Evolutionary conservation across 2,888 invertebrate genomes (phyloP), one percentile per base, ranked within the genome.

Genomic region (Ferdinandea cuprea): DNA sequence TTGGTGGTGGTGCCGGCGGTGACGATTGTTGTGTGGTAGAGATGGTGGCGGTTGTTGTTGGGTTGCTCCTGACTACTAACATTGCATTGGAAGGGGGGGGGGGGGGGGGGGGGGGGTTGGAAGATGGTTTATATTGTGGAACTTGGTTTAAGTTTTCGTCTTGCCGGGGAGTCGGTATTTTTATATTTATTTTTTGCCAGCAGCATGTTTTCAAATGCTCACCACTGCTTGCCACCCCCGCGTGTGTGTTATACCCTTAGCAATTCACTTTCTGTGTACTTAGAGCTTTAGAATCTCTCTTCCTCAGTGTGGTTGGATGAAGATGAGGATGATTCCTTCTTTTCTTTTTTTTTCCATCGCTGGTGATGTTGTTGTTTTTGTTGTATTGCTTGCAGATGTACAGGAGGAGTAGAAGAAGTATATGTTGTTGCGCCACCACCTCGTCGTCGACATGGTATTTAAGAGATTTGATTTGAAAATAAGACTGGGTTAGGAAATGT

Each of bases 141-240:
- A 77, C 50, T 81, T 72, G 66, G 76, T 81, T 81, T 61, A 77
- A 77, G 71, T 81, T 76, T 71, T 76, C 77, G 63, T 69, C 69
- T 58, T 37, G 66, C 40, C 42, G 30, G 52, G 40, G 50, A 15
- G 40, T 59, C 58, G 58, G 40, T 58, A 21, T 21, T 42, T 69
- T 42, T 71, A 21, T 30, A 21, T 17, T 19, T 61, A 8, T 15
- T 32, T 46, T 56, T 32, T 68, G 11, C 15, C 4, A 6, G 32
- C 15, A 25, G 19, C 21, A 35, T 69, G 68, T 73, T 74, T 68
- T 69, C 44, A 65, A 71, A 78, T 72, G 69, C 69, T 69, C 46
- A 69, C 69, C 59, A 69, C 50, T 50, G 50, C 50, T 58, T 37
- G 44, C 28, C 28, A 30, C 37, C 25, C 35, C 37, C 58, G 2